phyloP scores from a whole-genome alignment of 2,797 vertebrate species.

The Rhabdophis nuchalis region DNA sequence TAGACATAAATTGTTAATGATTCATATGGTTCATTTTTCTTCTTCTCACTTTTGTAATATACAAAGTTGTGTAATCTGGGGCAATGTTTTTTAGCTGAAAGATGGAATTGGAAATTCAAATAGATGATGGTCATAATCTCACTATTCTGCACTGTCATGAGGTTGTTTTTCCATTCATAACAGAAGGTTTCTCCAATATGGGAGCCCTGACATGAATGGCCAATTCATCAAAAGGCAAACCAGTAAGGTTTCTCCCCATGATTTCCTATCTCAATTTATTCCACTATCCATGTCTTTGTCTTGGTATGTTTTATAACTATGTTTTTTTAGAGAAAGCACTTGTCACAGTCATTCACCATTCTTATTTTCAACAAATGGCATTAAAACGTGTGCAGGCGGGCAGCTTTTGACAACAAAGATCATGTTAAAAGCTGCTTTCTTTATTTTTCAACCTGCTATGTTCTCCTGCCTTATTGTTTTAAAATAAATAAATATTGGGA shows the following conservation, averaged over 20 bases:
- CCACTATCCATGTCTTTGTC: not conserved
- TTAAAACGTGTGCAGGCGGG: not conserved
- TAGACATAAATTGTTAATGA: not conserved
- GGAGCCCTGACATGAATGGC: not conserved
- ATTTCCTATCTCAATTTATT: not conserved
- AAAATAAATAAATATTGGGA: not conserved
- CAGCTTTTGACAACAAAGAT: not conserved
- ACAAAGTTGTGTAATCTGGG: not conserved
- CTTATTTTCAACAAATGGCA: not conserved
- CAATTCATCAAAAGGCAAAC: not conserved
- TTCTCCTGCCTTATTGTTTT: not conserved
- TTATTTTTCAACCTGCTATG: not conserved
- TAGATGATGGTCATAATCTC: not conserved
- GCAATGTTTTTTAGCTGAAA: not conserved
- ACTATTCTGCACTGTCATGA: not conserved
- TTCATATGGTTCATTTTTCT: not conserved
- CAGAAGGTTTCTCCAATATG: not conserved
- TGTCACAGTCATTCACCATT: not conserved
- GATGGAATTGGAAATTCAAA: not conserved
- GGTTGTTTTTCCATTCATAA: not conserved
- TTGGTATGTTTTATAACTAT: not conserved
- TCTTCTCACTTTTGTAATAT: not conserved
- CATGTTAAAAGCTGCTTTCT: not conserved
- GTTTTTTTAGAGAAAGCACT: not conserved
- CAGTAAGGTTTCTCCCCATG: not conserved